phyloP scores from a whole-genome alignment of 1,140 invertebrate species.

The Neuroterus valhalla region DNA sequence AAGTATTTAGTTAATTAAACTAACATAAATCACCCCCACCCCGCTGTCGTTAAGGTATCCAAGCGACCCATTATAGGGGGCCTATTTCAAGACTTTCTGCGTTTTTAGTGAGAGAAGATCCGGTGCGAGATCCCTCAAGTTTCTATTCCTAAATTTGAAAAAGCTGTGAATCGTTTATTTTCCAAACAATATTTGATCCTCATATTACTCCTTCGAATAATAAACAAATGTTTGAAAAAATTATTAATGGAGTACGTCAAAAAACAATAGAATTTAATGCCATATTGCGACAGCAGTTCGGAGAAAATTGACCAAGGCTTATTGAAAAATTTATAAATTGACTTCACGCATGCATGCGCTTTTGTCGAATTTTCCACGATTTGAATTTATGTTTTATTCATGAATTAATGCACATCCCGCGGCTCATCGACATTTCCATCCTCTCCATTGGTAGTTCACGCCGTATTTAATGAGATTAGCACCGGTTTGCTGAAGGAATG shows the following conservation, averaged over 20 bases:
- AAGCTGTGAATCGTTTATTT: no score
- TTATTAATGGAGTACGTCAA: no score
- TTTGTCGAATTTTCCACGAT: conserved; percentile 24
- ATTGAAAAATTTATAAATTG: not conserved
- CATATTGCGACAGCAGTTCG: no score
- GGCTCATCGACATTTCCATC: not conserved
- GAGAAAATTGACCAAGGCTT: not conserved
- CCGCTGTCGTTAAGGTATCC: not conserved
- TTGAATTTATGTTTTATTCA: conserved; percentile 23
- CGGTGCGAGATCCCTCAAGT: not conserved
- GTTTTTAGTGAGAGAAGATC: not conserved
- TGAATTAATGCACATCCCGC: not conserved
- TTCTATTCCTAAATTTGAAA: not conserved
- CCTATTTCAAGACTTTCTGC: not conserved
- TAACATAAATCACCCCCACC: not conserved
- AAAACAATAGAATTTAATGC: no score
- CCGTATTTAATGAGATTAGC: conserved; percentile 40
- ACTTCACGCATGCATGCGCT: not conserved
- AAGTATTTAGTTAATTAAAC: conserved; percentile 4
- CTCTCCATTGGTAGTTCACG: conserved; percentile 31
- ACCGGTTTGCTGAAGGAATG: not conserved
- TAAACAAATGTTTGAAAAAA: no score
- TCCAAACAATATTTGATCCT: no score
- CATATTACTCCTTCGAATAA: no score
- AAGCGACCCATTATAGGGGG: not conserved